phyloP scores from a whole-genome alignment of 2,888 invertebrate genomes.

The Orgyia antiqua region DNA sequence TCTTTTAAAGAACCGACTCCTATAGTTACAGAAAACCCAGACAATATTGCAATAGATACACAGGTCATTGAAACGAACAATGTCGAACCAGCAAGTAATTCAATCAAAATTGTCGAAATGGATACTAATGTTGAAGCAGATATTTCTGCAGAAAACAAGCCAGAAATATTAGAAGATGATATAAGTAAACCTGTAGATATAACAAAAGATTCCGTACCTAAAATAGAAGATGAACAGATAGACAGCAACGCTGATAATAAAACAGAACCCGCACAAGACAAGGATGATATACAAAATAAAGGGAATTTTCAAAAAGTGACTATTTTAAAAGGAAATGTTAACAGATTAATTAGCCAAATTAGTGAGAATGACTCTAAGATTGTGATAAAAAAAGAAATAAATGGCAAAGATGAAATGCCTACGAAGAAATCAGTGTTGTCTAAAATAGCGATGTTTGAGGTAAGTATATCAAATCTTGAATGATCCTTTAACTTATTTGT shows the following conservation, averaged over 20 bases:
- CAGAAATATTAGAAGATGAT: slow-evolving; percentile 8
- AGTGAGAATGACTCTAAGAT: slow-evolving; percentile 19
- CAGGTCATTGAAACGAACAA: too few relatives aligned
- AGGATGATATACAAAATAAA: slow-evolving; percentile 6
- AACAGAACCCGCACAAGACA: background rate
- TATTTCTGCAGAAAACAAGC: background rate
- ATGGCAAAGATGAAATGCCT: slow-evolving; percentile 30
- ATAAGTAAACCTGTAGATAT: background rate
- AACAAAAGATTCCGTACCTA: background rate
- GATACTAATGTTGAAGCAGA: too few relatives aligned
- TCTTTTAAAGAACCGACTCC: too few relatives aligned
- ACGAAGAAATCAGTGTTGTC: slow-evolving; percentile 48
- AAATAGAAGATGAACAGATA: too few relatives aligned
- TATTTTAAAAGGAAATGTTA: slow-evolving; percentile 47
- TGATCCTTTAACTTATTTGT: too few relatives aligned
- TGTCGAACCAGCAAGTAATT: too few relatives aligned
- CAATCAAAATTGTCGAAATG: too few relatives aligned
- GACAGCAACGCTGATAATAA: too few relatives aligned
- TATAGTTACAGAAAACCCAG: too few relatives aligned
- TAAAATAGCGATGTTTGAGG: slow-evolving; percentile 66
- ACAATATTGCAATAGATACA: too few relatives aligned
- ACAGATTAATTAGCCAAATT: slow-evolving; percentile 35
- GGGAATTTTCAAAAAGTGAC: slow-evolving; percentile 22
- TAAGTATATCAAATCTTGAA: too few relatives aligned
- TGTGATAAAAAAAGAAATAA: slow-evolving; percentile 20